Base-by-base conservation (phyloP, 1,140 invertebrate genomes). In the Solen grandis region DNA sequence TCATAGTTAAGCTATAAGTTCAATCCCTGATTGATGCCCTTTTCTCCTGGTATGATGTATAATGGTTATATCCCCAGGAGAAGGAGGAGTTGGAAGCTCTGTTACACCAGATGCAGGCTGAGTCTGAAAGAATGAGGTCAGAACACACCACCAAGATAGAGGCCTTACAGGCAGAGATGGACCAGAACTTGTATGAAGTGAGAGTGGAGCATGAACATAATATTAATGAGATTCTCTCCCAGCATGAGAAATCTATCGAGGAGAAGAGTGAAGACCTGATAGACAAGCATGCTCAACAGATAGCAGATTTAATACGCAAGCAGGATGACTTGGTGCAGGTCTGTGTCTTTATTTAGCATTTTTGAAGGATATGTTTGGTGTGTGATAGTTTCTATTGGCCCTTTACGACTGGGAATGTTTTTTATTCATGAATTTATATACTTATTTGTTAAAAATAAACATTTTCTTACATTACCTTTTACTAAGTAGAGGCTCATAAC, bases 311-410 rank as follows among this genome's bases (percentile, higher is more conserved):
- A 0, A 79, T 78, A 0, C 54, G 75, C 0, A 78, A 84, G 77
- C 85, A 89, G 31, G 88, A 90, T 50, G 83, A 88, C 52, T 29
- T 70, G 29, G 38, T 90, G 22, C 77, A 88, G 38, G 87, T 81
- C 59, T 54, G 33, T 35, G 50, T 3, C 4, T 70, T 35, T 5
- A 16, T 60, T 31, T 50, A 52, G n/a, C n/a, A n/a, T n/a, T n/a
- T n/a, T n/a, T n/a, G n/a, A n/a, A n/a, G n/a, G n/a, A n/a, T n/a
- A n/a, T n/a, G n/a, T n/a, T n/a, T n/a, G n/a, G n/a, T n/a, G n/a
- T n/a, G n/a, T n/a, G n/a, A n/a, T n/a, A n/a, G n/a, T n/a, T n/a
- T n/a, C n/a, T n/a, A n/a, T n/a, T n/a, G n/a, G n/a, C n/a, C n/a
- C n/a, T n/a, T n/a, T n/a, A n/a, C n/a, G n/a, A n/a, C n/a, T n/a